phyloP scores from a whole-genome alignment of 2,888 invertebrate genomes.

The Trachelus stipa region DNA sequence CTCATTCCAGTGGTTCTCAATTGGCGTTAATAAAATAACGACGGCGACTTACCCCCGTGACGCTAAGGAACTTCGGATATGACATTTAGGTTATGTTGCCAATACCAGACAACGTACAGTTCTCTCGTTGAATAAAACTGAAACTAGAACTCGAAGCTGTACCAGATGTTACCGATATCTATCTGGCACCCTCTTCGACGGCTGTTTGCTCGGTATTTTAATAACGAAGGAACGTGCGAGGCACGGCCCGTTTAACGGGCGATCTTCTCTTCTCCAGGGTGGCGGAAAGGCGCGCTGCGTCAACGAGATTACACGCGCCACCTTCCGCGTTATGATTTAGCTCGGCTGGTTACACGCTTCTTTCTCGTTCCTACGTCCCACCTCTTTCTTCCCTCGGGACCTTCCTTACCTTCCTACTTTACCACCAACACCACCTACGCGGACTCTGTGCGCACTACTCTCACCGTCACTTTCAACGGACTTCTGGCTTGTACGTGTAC shows the following conservation, averaged over 20 bases:
- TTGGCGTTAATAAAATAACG: conserved; percentile 7
- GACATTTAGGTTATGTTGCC: background rate
- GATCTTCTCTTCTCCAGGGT: conserved; percentile 35
- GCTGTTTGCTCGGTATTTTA: conserved; percentile 47
- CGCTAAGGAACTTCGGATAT: background rate
- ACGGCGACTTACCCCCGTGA: background rate
- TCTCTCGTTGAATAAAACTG: background rate
- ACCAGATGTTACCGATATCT: conserved; percentile 16
- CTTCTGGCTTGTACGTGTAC: background rate
- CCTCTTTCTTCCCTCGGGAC: conserved; percentile 10
- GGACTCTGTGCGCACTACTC: background rate
- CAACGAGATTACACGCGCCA: conserved; percentile 58
- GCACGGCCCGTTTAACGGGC: conserved; percentile 52
- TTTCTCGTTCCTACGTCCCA: conserved; percentile 9
- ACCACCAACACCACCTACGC: background rate
- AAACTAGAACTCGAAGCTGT: background rate
- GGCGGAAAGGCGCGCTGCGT: conserved; percentile 44
- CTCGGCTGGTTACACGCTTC: conserved; percentile 28
- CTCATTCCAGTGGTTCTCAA: conserved; percentile 62
- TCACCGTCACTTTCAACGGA: background rate
- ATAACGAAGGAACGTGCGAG: conserved; percentile 51
- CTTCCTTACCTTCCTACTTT: background rate
- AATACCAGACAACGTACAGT: background rate
- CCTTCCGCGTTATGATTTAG: conserved; percentile 39
- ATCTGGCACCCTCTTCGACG: conserved; percentile 23